Evolutionary conservation across 1,140 invertebrate species (phyloP).

Genomic region (Penaeus indicus): DNA sequence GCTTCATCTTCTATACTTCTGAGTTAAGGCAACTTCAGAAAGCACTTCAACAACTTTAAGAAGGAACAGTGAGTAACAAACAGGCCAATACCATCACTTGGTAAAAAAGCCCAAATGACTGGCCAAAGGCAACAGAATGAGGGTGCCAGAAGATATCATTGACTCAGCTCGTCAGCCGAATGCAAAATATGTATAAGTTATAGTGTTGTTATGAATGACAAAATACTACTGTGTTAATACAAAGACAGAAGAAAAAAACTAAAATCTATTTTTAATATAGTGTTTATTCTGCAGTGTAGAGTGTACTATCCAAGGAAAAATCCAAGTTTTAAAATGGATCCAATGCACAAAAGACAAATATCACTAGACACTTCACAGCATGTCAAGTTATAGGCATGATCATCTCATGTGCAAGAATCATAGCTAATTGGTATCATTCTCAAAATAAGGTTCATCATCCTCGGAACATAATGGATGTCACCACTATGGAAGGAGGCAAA

Average conservation of each 20-base stretch:
- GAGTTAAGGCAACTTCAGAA: constrained; percentile 75
- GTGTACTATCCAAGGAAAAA: not conserved
- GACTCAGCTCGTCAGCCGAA: constrained; percentile 74
- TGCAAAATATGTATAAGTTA: not conserved
- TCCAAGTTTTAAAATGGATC: not conserved
- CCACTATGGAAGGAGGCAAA: constrained; percentile 72
- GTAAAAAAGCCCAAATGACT: constrained; percentile 76
- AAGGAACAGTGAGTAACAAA: constrained; percentile 74
- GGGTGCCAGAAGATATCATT: constrained; percentile 72
- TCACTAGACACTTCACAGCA: constrained; percentile 71
- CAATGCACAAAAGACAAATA: not conserved
- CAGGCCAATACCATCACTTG: constrained; percentile 74
- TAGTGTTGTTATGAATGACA: too few species aligned
- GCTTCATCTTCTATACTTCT: constrained; percentile 77
- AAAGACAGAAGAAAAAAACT: too few species aligned
- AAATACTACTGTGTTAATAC: not conserved
- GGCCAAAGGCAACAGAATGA: constrained; percentile 74
- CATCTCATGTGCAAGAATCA: constrained; percentile 79
- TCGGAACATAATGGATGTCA: constrained; percentile 76
- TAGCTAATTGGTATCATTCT: constrained; percentile 76
- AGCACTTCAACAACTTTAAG: constrained; percentile 71
- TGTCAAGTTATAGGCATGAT: constrained; percentile 77
- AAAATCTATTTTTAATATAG: not conserved
- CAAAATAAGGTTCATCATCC: constrained; percentile 75
- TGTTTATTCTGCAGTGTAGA: not conserved